Evolutionary conservation across 2,113 vertebrate genomes (phyloP).

Genomic region (Antechinus stuartii): DNA sequence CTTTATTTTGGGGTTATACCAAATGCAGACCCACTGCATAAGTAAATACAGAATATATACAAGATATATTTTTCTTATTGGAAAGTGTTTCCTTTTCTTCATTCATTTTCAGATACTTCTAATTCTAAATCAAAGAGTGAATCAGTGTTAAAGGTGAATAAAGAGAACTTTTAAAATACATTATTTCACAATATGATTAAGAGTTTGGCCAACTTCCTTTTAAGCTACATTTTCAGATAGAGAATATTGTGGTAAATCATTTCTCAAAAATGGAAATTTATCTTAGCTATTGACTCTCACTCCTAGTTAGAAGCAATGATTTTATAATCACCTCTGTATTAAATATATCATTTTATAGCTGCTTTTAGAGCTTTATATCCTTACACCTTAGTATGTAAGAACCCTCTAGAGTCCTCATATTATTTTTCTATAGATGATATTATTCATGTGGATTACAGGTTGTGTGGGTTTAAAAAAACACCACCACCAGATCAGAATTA

Average conservation of each 20-base stretch:
- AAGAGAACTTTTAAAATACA: neutral
- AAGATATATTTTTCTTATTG: neutral
- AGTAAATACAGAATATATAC: neutral
- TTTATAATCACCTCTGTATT: neutral
- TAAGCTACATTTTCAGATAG: neutral
- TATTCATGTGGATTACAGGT: neutral
- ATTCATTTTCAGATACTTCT: neutral
- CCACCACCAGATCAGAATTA: neutral
- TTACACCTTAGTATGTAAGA: neutral
- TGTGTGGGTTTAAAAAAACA: neutral
- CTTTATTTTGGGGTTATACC: neutral
- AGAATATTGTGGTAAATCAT: neutral
- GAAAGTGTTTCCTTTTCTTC: neutral
- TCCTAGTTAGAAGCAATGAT: neutral
- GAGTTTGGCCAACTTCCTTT: neutral
- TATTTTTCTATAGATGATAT: neutral
- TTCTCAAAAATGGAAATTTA: conserved; percentile 1
- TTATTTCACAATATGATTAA: neutral
- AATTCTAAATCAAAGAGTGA: neutral
- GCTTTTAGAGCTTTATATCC: neutral
- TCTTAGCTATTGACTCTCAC: neutral
- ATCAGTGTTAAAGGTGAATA: neutral
- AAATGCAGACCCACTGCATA: neutral
- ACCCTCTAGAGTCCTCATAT: neutral
- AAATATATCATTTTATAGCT: neutral